A percentile compares a stretch with the other conserved stretches of the same genome.
Evolutionary conservation across 2,797 vertebrate genomes (phyloP).

Genomic region (Sebastes itinus): DNA sequence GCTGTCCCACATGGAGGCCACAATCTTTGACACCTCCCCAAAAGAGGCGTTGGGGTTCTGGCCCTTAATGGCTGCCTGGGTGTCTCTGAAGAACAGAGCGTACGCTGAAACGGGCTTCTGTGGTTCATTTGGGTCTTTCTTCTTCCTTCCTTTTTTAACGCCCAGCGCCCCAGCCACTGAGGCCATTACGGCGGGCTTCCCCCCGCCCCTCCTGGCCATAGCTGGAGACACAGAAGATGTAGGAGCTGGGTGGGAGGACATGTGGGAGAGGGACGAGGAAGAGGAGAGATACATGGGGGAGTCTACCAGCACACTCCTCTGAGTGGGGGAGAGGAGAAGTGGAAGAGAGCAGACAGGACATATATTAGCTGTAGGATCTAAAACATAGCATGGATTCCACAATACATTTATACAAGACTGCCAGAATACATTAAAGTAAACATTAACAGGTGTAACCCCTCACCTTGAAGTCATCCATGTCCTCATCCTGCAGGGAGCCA

Average conservation of each 20-base stretch:
- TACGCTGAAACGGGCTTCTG: conserved; percentile 94
- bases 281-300: conserved; percentile 79
- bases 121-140: conserved; percentile 94
- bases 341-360: neutral
- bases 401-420: neutral
- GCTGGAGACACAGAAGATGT: conserved; percentile 37
- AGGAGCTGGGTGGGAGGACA: conserved; percentile 52
- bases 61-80: conserved; percentile 93
- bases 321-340: neutral
- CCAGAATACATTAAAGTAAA: neutral
- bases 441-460: neutral
- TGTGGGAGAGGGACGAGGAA: conserved; percentile 70
- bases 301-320: conserved; percentile 83
- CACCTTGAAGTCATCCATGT: conserved; percentile 92
- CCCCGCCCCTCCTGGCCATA: conserved; percentile 57
- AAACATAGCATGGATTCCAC: neutral
- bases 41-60: conserved; percentile 95
- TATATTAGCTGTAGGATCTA: conserved; percentile 11
- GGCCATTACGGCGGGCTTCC: conserved; percentile 59
- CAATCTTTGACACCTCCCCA: conserved; percentile 94
- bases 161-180: neutral
- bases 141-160: conserved; percentile 84
- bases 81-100: conserved; percentile 93
- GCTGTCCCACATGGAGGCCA: conserved; percentile 97
- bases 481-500: conserved; percentile 89